Conservation (phyloP, 2,113 vertebrate species). For the Ceyx cyanopectus region DNA sequence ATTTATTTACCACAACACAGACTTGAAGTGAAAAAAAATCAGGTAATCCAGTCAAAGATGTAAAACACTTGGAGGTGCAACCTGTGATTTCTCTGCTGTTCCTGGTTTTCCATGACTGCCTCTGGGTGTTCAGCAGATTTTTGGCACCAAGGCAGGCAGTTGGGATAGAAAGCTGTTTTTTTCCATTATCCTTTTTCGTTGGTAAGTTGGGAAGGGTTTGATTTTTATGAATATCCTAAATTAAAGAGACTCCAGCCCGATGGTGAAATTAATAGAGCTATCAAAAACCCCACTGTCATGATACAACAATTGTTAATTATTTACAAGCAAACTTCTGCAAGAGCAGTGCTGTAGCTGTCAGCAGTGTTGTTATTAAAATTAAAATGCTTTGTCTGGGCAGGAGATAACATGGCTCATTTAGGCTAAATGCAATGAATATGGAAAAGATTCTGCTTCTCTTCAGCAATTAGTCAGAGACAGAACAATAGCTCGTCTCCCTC, state of each 20-base stretch:
- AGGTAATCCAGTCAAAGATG: neutral
- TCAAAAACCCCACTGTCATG: neutral
- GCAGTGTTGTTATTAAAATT: constrained; percentile 42
- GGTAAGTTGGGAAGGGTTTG: neutral
- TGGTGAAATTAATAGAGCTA: constrained; percentile 58
- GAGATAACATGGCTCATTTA: constrained; percentile 53
- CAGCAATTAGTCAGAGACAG: neutral
- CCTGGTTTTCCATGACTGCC: neutral
- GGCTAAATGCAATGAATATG: constrained; percentile 49
- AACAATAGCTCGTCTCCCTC: constrained; percentile 49
- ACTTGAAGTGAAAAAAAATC: neutral
- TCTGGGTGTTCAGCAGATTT: neutral
- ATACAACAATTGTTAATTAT: constrained; percentile 64
- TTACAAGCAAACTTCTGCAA: constrained; percentile 62
- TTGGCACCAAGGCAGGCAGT: neutral
- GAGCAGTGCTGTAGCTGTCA: constrained; percentile 46
- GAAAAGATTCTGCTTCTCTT: constrained; percentile 33
- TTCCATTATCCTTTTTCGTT: neutral
- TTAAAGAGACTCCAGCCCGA: constrained; percentile 42
- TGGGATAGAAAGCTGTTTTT: neutral
- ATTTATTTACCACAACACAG: neutral
- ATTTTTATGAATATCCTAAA: neutral
- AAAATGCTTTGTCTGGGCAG: constrained; percentile 50
- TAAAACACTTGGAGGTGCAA: neutral
- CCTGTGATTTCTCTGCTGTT: neutral